These are phyloP conservation scores for Alcedo atthis DNA, from an alignment of 2,797 vertebrate genomes.

Conservation along the genomic window DNA sequence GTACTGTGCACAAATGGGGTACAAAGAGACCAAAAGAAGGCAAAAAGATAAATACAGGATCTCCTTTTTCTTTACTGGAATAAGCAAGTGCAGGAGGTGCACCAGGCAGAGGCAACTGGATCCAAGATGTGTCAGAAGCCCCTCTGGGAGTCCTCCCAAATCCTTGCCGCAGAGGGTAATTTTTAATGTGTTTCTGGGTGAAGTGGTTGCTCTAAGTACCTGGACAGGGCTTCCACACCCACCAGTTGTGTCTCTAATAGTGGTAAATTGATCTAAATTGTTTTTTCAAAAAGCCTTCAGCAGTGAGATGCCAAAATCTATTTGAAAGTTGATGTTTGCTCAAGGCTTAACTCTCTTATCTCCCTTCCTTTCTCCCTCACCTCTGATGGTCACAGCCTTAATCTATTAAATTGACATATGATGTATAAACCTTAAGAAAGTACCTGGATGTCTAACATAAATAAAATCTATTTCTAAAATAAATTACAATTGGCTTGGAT, in stretches of 20 bases:
- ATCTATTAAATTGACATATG: not conserved
- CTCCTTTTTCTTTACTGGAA: not conserved
- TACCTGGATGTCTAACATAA: not conserved
- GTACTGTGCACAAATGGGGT: not conserved
- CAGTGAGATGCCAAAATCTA: not conserved
- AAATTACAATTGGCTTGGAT: not conserved
- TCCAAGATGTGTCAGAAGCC: rapidly evolving
- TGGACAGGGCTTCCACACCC: not conserved
- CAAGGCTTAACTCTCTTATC: not conserved
- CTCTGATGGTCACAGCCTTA: constrained; percentile 1
- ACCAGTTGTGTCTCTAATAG: not conserved
- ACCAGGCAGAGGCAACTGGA: not conserved
- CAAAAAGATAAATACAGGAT: not conserved
- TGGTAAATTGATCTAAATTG: not conserved
- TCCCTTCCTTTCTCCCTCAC: not conserved
- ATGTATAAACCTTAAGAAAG: not conserved
- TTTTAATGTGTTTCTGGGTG: not conserved
- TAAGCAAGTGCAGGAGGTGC: not conserved
- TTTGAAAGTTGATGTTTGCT: not conserved
- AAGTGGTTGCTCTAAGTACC: not conserved
- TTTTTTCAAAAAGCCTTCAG: not conserved
- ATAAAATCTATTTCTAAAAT: constrained; percentile 16
- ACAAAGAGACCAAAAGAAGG: not conserved
- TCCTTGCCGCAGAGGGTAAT: not conserved
- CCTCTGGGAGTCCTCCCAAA: not conserved